Conservation (phyloP, 2,797 vertebrate species). For the Erpetoichthys calabaricus region DNA sequence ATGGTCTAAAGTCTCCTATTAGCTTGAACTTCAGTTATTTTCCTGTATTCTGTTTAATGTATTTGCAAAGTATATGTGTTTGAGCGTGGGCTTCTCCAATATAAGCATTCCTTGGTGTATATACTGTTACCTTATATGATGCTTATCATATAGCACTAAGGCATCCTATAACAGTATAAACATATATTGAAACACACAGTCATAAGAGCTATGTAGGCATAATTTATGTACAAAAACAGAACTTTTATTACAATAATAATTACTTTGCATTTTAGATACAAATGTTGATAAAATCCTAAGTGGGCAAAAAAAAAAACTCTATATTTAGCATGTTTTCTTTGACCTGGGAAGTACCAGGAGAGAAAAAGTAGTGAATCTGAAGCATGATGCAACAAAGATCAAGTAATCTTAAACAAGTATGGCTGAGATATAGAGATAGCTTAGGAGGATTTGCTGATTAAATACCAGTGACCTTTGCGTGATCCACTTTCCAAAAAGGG, state of each 20-base stretch:
- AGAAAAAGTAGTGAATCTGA: not conserved
- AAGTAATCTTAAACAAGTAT: not conserved
- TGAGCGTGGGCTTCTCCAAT: too few species aligned
- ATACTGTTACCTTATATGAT: too few species aligned
- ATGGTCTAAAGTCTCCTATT: too few species aligned
- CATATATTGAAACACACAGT: too few species aligned
- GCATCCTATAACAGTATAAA: too few species aligned
- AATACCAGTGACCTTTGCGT: not conserved
- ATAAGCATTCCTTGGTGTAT: too few species aligned
- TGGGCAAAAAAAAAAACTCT: not conserved
- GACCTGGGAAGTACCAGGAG: constrained; percentile 2
- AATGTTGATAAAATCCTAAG: not conserved
- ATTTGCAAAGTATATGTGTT: too few species aligned
- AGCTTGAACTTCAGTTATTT: too few species aligned
- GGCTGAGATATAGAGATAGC: not conserved
- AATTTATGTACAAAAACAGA: too few species aligned
- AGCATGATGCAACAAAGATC: constrained; percentile 1
- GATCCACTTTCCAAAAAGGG: constrained; percentile 3
- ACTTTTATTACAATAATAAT: not conserved
- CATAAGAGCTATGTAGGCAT: too few species aligned
- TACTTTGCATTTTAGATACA: not conserved
- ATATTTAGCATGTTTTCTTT: not conserved
- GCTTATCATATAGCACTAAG: too few species aligned
- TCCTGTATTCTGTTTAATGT: too few species aligned
- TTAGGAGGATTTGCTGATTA: constrained; percentile 3